Evolutionary conservation across 2,888 invertebrate genomes (phyloP), one percentile per base, ranked within the genome.

Genomic region (Caenorhabditis becei): DNA sequence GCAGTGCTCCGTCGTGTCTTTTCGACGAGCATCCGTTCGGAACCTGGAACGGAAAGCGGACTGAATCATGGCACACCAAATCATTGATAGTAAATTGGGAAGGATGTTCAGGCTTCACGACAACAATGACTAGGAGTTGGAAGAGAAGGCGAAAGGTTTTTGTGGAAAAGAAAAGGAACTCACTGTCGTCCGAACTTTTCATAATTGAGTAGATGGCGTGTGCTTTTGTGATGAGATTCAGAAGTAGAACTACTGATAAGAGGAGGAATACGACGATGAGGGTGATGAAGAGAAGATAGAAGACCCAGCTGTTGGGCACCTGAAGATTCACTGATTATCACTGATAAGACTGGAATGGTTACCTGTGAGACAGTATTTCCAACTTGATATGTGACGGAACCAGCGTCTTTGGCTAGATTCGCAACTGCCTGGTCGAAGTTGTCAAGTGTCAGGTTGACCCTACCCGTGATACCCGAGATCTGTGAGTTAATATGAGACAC

Each of bases 271-370:
- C 90, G 41, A 89, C 80, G 28, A 89, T 90, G 14, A 90, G 80
- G 5, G 90, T 88, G 49, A 90, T 88, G 74, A 90, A 89, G 28
- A 90, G 82, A 14, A 90, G 71, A 71, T 90, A 90, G 83, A 90
- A 90, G n/a, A 90, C 88, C 90, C 90, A 90, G 28, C 88, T 83
- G 59, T 89, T 88, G 18, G 90, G 90, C 44, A 90, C 84, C 89
- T 89, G 66, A 65, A 86, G 62, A 18, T 8, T 4, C 56, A 18
- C n/a, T n/a, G n/a, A n/a, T n/a, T n/a, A n/a, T n/a, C n/a, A n/a
- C n/a, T n/a, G n/a, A n/a, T n/a, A n/a, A n/a, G n/a, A n/a, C n/a
- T n/a, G n/a, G n/a, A n/a, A n/a, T 14, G 20, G 61, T 63, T 51
- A 89, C 89, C 83, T 90, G 89, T 49, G 85, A 83, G 16, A 90